Conservation (phyloP, 2,888 invertebrate genomes). For the Drosophila colorata region DNA sequence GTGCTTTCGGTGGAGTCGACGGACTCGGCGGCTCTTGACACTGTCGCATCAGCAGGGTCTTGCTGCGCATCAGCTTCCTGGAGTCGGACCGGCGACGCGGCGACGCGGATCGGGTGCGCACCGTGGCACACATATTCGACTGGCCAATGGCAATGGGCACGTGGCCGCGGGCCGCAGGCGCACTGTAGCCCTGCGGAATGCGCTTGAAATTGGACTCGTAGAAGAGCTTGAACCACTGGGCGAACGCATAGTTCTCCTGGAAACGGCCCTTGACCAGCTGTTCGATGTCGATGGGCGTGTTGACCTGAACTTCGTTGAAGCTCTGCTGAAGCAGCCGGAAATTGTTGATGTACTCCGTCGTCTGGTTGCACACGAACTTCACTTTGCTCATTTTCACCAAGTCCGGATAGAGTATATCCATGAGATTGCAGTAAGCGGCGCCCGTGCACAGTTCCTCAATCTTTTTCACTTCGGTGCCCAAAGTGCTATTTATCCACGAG, state of each 20-base stretch:
- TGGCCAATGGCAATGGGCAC: conserved; percentile 7
- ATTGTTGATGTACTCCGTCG: conserved; percentile 15
- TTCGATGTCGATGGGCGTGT: conserved; percentile 12
- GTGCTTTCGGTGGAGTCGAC: not conserved
- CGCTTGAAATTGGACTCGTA: not conserved
- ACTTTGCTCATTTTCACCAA: conserved; percentile 10
- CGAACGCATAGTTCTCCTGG: conserved; percentile 31
- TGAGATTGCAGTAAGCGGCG: conserved; percentile 25
- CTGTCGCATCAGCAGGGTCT: too few species aligned
- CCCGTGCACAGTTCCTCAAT: conserved; percentile 36
- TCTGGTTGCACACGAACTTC: conserved; percentile 19
- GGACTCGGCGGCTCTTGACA: not conserved
- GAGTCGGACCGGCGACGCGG: not conserved
- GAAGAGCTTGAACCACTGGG: conserved; percentile 30
- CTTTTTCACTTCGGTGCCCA: not conserved
- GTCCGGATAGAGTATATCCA: conserved; percentile 29
- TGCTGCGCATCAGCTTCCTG: not conserved
- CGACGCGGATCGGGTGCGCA: not conserved
- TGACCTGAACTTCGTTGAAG: not conserved
- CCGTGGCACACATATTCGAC: not conserved
- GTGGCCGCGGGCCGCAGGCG: not conserved
- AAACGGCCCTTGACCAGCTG: conserved; percentile 4
- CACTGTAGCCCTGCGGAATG: not conserved
- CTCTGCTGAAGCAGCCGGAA: conserved; percentile 23
- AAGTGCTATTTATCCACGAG: not conserved